Conservation (phyloP, 1,140 invertebrate genomes). For the Berghia stephanieae region DNA sequence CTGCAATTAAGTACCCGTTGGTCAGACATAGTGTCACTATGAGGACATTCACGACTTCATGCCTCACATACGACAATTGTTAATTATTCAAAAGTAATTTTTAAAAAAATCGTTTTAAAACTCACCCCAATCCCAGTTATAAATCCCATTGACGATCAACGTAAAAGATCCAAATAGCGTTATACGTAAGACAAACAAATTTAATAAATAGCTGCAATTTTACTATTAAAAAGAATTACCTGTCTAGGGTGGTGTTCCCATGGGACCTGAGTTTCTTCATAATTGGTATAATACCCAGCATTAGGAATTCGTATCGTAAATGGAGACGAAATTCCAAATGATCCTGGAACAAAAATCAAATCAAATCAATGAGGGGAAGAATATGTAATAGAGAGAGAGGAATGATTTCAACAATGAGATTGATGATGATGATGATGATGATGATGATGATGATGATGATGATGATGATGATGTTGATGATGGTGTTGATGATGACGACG, state of each 20-base stretch:
- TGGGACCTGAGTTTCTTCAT: constrained; percentile 91
- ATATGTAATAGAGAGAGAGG: too few relatives aligned
- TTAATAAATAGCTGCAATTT: background rate
- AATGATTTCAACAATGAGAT: background rate
- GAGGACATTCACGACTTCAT: too few relatives aligned
- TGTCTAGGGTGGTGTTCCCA: constrained; percentile 92
- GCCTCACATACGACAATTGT: too few relatives aligned
- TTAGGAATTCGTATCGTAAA: constrained; percentile 93
- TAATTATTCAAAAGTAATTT: too few relatives aligned
- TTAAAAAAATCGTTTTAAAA: too few relatives aligned
- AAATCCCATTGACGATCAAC: too few relatives aligned
- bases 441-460: background rate
- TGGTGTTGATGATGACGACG: too few relatives aligned
- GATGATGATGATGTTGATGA: background rate
- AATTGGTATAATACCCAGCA: constrained; percentile 95
- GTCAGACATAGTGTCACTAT: too few relatives aligned
- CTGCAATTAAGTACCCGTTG: too few relatives aligned
- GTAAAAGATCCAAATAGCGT: too few relatives aligned
- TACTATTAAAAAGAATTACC: constrained; percentile 63
- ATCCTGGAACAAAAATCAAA: constrained; percentile 71
- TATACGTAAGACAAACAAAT: background rate
- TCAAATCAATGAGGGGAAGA: too few relatives aligned
- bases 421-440: background rate
- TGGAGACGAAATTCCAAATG: constrained; percentile 95
- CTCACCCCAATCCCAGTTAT: too few relatives aligned